Evolutionary conservation across 2,888 invertebrate genomes (phyloP).

Genomic region (Chirona hameri): DNA sequence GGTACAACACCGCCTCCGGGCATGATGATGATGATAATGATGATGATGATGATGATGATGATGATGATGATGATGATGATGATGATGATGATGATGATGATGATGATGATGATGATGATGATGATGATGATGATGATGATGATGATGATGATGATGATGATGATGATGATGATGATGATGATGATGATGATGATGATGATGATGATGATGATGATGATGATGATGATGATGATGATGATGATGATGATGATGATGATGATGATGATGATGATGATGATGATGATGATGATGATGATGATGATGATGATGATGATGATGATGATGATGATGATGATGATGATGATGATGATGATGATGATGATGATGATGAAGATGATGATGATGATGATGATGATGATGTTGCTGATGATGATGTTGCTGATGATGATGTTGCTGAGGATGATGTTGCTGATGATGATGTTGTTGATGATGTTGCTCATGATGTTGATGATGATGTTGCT

Average conservation of each 20-base stretch:
- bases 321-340: conserved; percentile 22
- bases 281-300: conserved; percentile 22
- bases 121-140: conserved; percentile 22
- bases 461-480: too few relatives aligned
- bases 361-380: conserved; percentile 12
- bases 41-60: conserved; percentile 22
- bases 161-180: conserved; percentile 22
- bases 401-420: too few relatives aligned
- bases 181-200: conserved; percentile 22
- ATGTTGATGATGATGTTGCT: too few relatives aligned
- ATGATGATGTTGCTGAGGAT: too few relatives aligned
- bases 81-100: conserved; percentile 22
- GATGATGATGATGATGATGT: too few relatives aligned
- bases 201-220: conserved; percentile 22
- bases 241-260: conserved; percentile 22
- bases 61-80: conserved; percentile 22
- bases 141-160: conserved; percentile 22
- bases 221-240: conserved; percentile 22
- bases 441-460: too few relatives aligned
- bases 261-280: conserved; percentile 22
- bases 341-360: conserved; percentile 22
- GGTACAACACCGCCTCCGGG: too few relatives aligned
- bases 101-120: conserved; percentile 22
- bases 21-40: conserved; percentile 10
- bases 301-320: conserved; percentile 22